A percentile compares a stretch with the other conserved stretches of the same genome.
phyloP scores from a whole-genome alignment of 2,888 invertebrate species.

The Cosmia pyralina region DNA sequence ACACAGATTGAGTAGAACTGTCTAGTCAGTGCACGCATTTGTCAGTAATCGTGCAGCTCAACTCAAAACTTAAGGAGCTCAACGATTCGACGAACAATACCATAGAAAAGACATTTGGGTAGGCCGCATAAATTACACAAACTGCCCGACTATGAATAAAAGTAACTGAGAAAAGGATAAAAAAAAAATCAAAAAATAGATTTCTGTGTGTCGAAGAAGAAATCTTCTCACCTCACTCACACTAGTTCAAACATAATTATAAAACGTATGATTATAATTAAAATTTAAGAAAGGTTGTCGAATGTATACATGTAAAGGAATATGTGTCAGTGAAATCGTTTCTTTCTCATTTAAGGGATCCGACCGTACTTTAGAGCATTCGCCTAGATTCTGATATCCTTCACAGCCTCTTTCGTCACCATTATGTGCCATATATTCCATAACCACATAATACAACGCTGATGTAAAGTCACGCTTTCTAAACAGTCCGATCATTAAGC shows the following conservation, averaged over 20 bases:
- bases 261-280: background rate
- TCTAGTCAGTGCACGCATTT: too few relatives aligned
- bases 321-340: too few relatives aligned
- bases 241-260: background rate
- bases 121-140: too few relatives aligned
- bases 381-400: background rate
- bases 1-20: too few relatives aligned
- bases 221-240: background rate
- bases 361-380: background rate
- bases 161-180: too few relatives aligned
- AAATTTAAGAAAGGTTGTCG: background rate
- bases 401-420: background rate
- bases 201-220: background rate
- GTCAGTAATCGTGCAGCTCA: too few relatives aligned
- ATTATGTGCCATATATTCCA: background rate
- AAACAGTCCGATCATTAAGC: slow-evolving; percentile 50
- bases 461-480: slow-evolving; percentile 16
- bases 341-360: too few relatives aligned
- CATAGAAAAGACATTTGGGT: too few relatives aligned
- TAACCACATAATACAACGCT: slow-evolving; percentile 28
- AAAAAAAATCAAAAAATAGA: too few relatives aligned
- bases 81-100: too few relatives aligned
- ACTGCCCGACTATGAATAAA: too few relatives aligned
- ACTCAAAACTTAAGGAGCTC: too few relatives aligned
- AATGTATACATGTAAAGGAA: background rate